A percentile compares a stretch with the other conserved stretches of the same genome.
phyloP scores from a whole-genome alignment of 2,113 vertebrate species.

The Hemiprocne comata region DNA sequence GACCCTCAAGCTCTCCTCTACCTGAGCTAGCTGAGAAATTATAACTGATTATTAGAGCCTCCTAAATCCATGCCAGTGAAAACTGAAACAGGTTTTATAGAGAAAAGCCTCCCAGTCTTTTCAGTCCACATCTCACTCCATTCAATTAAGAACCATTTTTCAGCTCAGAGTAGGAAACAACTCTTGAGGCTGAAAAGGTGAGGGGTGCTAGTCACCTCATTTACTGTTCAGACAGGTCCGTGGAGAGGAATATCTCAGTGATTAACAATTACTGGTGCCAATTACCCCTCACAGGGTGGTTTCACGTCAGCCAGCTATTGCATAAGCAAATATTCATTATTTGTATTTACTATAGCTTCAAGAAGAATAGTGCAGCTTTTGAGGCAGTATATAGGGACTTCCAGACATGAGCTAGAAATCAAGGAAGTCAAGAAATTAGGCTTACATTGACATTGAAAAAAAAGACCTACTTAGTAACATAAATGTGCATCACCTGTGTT shows the following conservation, averaged over 20 bases:
- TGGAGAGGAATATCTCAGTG: not conserved
- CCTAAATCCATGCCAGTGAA: not conserved
- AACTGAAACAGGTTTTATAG: not conserved
- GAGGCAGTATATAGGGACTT: not conserved
- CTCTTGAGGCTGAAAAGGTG: not conserved
- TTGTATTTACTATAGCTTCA: not conserved
- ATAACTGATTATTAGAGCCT: not conserved
- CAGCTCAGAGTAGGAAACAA: not conserved
- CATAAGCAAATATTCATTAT: not conserved
- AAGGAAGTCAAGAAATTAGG: not conserved
- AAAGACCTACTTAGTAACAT: not conserved
- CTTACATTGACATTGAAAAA: not conserved
- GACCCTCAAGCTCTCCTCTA: not conserved
- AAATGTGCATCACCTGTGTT: not conserved
- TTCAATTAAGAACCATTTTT: conserved; percentile 34
- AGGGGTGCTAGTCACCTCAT: not conserved
- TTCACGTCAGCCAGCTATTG: not conserved
- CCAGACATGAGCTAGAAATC: not conserved
- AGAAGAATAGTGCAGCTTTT: not conserved
- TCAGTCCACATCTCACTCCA: not conserved
- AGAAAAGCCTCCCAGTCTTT: not conserved
- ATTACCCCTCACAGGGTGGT: not conserved
- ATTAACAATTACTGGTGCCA: not conserved
- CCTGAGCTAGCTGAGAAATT: not conserved
- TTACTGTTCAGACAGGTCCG: not conserved